Evolutionary conservation across 2,113 vertebrate species (phyloP).

Genomic region (Megatriorchis doriae): DNA sequence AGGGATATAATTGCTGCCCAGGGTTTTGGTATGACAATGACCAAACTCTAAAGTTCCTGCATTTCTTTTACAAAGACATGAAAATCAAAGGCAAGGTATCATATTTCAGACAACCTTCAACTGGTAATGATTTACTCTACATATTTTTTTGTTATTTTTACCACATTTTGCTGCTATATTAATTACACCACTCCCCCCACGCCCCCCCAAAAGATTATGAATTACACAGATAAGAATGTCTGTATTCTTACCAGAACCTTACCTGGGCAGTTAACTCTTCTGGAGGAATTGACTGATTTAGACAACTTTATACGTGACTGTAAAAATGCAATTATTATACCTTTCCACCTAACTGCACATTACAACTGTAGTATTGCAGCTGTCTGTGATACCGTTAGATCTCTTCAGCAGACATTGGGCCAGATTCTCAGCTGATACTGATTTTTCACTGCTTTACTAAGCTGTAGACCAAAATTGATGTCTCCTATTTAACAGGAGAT

Average conservation of each 20-base stretch:
- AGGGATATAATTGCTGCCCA: neutral
- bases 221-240: neutral
- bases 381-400: neutral
- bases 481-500: neutral
- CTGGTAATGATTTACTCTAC: neutral
- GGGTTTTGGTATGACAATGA: neutral
- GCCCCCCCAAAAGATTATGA: neutral
- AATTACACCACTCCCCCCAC: neutral
- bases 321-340: neutral
- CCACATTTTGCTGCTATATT: neutral
- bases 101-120: neutral
- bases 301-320: neutral
- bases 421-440: neutral
- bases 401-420: neutral
- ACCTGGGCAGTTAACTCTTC: neutral
- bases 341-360: neutral
- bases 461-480: neutral
- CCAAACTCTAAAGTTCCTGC: neutral
- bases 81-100: neutral
- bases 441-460: neutral
- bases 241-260: neutral
- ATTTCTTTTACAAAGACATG: neutral
- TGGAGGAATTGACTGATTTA: neutral
- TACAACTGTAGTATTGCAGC: neutral
- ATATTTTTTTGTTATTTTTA: neutral